Conservation (phyloP, 2,797 vertebrate genomes). For the Vespertilio murinus region DNA sequence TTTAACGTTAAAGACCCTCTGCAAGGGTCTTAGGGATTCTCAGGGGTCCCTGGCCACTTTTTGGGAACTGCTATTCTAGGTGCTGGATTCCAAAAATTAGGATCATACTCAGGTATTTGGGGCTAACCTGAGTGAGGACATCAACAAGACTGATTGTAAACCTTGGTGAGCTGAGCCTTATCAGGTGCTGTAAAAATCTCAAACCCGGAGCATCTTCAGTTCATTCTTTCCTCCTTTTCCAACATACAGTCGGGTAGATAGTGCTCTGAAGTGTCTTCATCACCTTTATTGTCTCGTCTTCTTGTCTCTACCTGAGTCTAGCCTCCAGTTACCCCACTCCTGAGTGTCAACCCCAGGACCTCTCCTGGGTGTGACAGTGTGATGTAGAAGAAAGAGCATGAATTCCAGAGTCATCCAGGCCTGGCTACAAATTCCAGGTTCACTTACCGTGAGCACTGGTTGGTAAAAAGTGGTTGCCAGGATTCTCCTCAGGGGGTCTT, state of each 20-base stretch:
- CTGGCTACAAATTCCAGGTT: not conserved
- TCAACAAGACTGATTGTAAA: not conserved
- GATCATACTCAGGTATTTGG: not conserved
- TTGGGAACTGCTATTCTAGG: not conserved
- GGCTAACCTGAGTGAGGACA: not conserved
- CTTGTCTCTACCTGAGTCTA: not conserved
- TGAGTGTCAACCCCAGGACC: not conserved
- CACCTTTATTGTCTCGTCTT: not conserved
- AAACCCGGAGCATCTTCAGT: not conserved
- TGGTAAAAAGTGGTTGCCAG: not conserved
- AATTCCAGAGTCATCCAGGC: not conserved
- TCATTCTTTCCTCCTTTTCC: not conserved
- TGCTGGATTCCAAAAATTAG: not conserved
- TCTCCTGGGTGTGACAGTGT: not conserved
- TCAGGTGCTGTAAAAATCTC: not conserved
- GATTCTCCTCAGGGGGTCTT: not conserved
- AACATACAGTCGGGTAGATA: fast-evolving
- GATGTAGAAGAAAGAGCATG: not conserved
- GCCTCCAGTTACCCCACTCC: not conserved
- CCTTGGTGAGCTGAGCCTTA: not conserved
- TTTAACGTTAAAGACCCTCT: not conserved
- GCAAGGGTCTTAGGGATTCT: not conserved
- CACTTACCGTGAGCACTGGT: not conserved
- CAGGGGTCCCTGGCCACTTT: not conserved
- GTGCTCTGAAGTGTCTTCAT: not conserved